Conservation (phyloP, 2,888 invertebrate species). For the Choristoneura rosaceana region DNA sequence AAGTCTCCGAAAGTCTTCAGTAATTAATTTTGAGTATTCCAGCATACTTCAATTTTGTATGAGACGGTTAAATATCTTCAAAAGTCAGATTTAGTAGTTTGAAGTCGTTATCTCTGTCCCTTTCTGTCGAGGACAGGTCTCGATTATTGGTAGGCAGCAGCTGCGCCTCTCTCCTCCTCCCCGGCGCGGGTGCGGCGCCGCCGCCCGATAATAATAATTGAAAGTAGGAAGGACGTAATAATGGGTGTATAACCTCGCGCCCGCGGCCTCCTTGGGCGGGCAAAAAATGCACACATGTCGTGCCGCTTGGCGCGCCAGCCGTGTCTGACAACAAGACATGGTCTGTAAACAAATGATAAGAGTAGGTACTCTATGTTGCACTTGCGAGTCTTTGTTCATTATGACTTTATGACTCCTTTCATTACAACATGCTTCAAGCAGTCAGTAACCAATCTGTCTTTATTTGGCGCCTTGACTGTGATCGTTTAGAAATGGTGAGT, state of each 20-base stretch:
- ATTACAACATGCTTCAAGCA: slow-evolving; percentile 60
- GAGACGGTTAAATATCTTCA: background rate
- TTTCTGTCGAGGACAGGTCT: slow-evolving; percentile 75
- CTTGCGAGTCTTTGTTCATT: slow-evolving; percentile 63
- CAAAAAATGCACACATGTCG: slow-evolving; percentile 84
- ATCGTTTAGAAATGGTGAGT: no score
- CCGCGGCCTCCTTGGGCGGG: slow-evolving; percentile 86
- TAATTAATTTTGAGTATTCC: background rate
- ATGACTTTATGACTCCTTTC: slow-evolving; percentile 58
- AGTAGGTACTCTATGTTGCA: slow-evolving; percentile 53
- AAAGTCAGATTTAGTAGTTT: slow-evolving; percentile 43
- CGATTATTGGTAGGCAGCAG: slow-evolving; percentile 86
- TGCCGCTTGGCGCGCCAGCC: slow-evolving; percentile 63
- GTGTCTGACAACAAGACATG: slow-evolving; percentile 62
- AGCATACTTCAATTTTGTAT: background rate
- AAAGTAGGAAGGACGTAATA: slow-evolving; percentile 86
- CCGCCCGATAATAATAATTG: slow-evolving; percentile 86
- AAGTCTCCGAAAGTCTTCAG: slow-evolving; percentile 19
- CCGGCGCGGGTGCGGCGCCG: slow-evolving; percentile 80
- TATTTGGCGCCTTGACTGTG: background rate
- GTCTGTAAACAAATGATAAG: slow-evolving; percentile 73
- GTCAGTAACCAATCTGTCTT: slow-evolving; percentile 50
- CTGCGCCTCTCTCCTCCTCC: slow-evolving; percentile 86
- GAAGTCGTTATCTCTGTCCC: slow-evolving; percentile 68
- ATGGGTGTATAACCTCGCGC: slow-evolving; percentile 86